These are phyloP conservation scores for Lutraria rhynchaena DNA, from an alignment of 1,140 invertebrate genomes.

Conservation along the genomic window DNA sequence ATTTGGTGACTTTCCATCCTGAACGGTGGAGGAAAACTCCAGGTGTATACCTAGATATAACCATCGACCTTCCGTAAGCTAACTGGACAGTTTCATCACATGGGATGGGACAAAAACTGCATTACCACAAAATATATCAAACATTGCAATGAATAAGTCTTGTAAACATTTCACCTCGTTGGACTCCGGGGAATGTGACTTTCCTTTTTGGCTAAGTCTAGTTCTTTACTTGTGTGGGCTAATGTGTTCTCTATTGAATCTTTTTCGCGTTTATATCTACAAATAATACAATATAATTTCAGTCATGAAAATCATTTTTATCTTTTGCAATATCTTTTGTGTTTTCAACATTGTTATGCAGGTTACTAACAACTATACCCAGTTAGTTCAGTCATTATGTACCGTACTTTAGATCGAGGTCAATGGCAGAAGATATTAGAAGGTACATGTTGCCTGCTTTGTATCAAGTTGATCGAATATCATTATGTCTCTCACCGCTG, in stretches of 20 bases:
- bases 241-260: conserved; percentile 28
- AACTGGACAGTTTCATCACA: no score
- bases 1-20: no score
- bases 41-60: no score
- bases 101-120: no score
- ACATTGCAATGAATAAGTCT: no score
- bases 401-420: no score
- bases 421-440: no score
- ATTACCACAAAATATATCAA: no score
- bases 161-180: conserved; percentile 8
- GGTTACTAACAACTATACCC: neutral
- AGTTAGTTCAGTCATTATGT: no score
- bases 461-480: neutral
- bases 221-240: conserved; percentile 33
- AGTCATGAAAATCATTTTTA: neutral
- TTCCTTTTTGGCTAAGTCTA: conserved; percentile 43
- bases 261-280: conserved; percentile 39
- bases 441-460: neutral
- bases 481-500: no score
- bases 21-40: no score
- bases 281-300: neutral
- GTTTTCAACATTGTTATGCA: neutral
- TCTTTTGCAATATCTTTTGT: neutral
- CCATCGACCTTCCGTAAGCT: no score
- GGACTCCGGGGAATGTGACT: conserved; percentile 53